Evolutionary conservation across 2,888 invertebrate species (phyloP).

Genomic region (Lymantria monacha): DNA sequence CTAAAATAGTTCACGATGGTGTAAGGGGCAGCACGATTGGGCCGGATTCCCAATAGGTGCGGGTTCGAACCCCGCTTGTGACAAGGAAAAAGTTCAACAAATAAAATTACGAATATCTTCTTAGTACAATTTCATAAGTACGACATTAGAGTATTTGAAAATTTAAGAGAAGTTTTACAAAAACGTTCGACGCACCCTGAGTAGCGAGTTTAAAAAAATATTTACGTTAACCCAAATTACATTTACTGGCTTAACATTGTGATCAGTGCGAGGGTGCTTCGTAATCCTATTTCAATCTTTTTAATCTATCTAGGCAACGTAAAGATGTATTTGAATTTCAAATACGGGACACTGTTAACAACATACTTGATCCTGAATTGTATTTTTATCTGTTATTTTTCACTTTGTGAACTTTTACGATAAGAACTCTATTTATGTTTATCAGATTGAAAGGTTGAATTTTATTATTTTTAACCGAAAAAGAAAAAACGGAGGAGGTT

Average conservation of each 20-base stretch:
- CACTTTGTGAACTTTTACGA: neutral
- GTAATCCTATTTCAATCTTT: slow-evolving; percentile 44
- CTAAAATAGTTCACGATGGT: too few relatives aligned
- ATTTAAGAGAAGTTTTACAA: slow-evolving; percentile 20
- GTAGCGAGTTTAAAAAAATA: slow-evolving; percentile 28
- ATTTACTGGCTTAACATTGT: slow-evolving; percentile 41
- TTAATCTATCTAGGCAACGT: slow-evolving; percentile 40
- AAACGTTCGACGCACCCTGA: slow-evolving; percentile 17
- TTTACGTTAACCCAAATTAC: slow-evolving; percentile 30
- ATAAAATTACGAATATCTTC: neutral
- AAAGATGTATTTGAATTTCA: slow-evolving; percentile 40
- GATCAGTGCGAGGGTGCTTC: slow-evolving; percentile 29
- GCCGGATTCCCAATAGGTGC: too few relatives aligned
- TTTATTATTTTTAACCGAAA: too few relatives aligned
- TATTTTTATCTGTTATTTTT: slow-evolving; percentile 7
- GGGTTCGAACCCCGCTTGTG: too few relatives aligned
- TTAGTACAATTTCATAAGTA: neutral
- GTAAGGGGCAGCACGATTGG: too few relatives aligned
- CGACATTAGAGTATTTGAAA: neutral
- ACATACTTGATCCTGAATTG: slow-evolving; percentile 23
- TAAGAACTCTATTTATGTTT: neutral
- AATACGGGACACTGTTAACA: slow-evolving; percentile 37
- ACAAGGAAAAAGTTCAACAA: neutral
- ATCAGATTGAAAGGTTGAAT: too few relatives aligned
- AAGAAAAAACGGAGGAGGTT: too few relatives aligned